Conservation (phyloP, 2,113 vertebrate genomes). For the Euleptes europaea region DNA sequence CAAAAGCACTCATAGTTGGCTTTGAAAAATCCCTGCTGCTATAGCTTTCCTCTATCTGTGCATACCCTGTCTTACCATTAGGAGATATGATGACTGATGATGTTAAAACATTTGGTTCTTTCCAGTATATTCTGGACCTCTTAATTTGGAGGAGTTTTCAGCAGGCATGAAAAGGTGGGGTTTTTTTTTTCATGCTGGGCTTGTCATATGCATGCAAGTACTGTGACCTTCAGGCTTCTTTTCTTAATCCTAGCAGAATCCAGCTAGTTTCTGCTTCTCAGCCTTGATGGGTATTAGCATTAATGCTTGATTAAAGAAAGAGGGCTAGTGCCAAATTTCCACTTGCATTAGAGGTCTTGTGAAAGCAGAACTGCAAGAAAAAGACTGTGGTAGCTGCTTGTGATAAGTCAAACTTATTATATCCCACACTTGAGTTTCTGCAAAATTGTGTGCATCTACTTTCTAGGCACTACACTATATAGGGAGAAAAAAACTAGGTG, state of each 20-base stretch:
- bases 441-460: no score
- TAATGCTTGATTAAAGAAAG: slow-evolving; percentile 33
- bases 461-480: no score
- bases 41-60: neutral
- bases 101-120: neutral
- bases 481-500: no score
- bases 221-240: slow-evolving; percentile 10
- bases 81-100: neutral
- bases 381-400: no score
- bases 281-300: slow-evolving; percentile 12
- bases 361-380: no score
- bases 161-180: neutral
- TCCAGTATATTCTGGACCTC: neutral
- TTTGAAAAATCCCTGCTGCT: neutral
- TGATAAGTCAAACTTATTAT: no score
- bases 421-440: no score
- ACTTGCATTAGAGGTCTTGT: no score
- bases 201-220: slow-evolving; percentile 1
- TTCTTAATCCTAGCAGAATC: slow-evolving; percentile 7
- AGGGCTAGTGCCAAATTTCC: no score
- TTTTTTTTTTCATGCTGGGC: neutral
- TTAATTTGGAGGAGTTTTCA: neutral
- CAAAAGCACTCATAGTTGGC: neutral
- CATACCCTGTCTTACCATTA: accelerated
- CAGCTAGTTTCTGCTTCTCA: neutral